Base-by-base conservation (phyloP, 2,113 vertebrate genomes). In the Sigmodon hispidus region DNA sequence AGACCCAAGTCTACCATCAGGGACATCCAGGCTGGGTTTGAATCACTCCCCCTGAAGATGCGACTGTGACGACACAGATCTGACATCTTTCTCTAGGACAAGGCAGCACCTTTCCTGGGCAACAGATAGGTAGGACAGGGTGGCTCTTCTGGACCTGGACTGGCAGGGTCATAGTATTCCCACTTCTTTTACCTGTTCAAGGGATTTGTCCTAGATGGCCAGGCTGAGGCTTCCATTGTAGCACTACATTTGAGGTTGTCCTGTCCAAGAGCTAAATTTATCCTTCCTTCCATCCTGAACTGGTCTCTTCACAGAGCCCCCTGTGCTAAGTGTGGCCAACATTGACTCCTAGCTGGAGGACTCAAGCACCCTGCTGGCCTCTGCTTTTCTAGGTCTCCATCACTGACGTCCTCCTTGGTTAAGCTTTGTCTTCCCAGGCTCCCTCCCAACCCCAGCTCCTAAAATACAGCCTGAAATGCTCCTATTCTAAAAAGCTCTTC, bases 211-310 rank as follows among this genome's bases (percentile, higher is more conserved):
- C 91, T 94, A 93, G 89, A 97, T 91, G 96, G 87, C 95, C 34
- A 4, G 89, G 81, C 40, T 65, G 52, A n/a, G 52, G 94, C 87
- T 87, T 89, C 94, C 89, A 96, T 89, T 93, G 87, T 76, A 90
- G 80, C 24, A 43, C 95, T 96, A 40, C 91, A 90, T 90, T 67
- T 91, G 96, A 97, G 96, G 94, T 95, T 77, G 48, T 93, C 96
- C 95, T 96, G 95, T 84, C 96, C 91, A 9, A 34, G 9, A 34
- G 94, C 97, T 98, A 93, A 86, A 94, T 97, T 94, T 97, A 97
- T 93, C 95, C 55, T 93, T 88, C 90, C 88, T 73, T 70, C 90
- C 69, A 96, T 89, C 76, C 83, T 90, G 87, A 48, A 52, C 61
- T n/a, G 40, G 22, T 50, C 65, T 87, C 61, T 43, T 45, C 9